Base-by-base conservation (phyloP, 2,113 vertebrate genomes). In the Callorhinus ursinus region DNA sequence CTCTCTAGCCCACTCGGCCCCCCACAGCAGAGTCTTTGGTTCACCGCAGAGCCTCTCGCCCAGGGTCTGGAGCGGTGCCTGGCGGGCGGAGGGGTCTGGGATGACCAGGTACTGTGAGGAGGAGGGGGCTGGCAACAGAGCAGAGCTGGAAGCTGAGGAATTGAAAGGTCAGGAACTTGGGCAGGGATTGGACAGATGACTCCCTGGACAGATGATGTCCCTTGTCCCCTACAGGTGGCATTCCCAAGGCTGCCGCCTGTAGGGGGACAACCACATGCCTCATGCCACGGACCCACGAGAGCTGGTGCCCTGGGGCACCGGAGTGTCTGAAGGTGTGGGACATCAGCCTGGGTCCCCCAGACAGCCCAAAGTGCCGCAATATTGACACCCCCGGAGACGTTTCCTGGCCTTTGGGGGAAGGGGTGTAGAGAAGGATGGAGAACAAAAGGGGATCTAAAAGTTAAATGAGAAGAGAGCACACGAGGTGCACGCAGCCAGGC, bases 181-280 rank as follows among this genome's bases (percentile, higher is more conserved):
- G n/a, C n/a, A 67, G 80, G 67, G 92, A 84, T n/a, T 4, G 1
- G 72, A 74, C 61, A 39, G 65, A 79, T 2, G 42, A 72, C 59
- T n/a, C 69, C 65, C 55, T 39, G 39, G 39, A 39, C 39, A 39
- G 39, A 39, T 39, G 39, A 39, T 39, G 39, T 39, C 39, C 39
- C 39, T 39, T 39, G 39, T 39, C 39, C 39, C 39, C 39, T 39
- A 39, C 39, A 39, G 39, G 39, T 39, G 39, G 39, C 39, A 39
- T 39, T n/a, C 69, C 65, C 55, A n/a, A 16, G 28, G 42, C 80
- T 79, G n/a, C 71, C 67, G 36, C 59, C 1, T 49, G 33, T n/a
- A 14, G 33, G 79, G 79, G 51, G 49, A 46, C 13, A 0, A 16
- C 42, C 1, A 0, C 1, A 0, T 0, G 2, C 55, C 28, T 51